A percentile compares a stretch with the other conserved stretches of the same genome.
Evolutionary conservation across 2,113 vertebrate genomes (phyloP).

Genomic region (Xiphias gladius): DNA sequence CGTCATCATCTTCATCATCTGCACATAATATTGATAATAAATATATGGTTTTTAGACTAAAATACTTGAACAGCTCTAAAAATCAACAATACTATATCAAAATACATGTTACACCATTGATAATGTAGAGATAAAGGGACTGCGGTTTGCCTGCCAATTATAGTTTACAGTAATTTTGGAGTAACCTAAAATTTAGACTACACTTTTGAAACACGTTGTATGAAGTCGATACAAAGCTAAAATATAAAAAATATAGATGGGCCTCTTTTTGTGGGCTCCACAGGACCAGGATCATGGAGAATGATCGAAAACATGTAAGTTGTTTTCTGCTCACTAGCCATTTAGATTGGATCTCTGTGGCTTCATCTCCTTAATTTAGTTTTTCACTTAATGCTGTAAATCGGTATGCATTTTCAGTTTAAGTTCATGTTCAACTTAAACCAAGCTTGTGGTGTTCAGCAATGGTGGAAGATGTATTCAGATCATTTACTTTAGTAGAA

Average conservation of each 20-base stretch:
- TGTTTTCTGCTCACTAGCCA: not conserved
- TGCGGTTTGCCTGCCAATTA: not conserved
- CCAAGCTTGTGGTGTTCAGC: too few species aligned
- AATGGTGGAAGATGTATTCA: too few species aligned
- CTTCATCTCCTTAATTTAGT: too few species aligned
- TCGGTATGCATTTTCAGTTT: too few species aligned
- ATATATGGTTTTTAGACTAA: not conserved
- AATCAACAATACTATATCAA: not conserved
- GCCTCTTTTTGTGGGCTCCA: not conserved
- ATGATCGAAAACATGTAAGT: not conserved
- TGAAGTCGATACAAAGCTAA: not conserved
- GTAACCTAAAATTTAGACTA: not conserved
- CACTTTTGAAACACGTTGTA: not conserved
- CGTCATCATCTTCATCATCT: slow-evolving; percentile 50
- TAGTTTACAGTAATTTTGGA: not conserved
- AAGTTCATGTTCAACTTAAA: too few species aligned
- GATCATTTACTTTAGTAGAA: not conserved
- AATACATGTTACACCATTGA: not conserved
- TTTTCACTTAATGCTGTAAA: too few species aligned
- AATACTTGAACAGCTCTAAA: not conserved
- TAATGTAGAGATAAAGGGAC: not conserved
- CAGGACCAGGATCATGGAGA: not conserved
- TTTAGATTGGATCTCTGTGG: too few species aligned
- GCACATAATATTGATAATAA: slow-evolving; percentile 34
- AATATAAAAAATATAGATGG: not conserved